These are phyloP conservation scores for Gymnosoma rotundatum DNA, from an alignment of 2,888 invertebrate species.

Conservation along the genomic window DNA sequence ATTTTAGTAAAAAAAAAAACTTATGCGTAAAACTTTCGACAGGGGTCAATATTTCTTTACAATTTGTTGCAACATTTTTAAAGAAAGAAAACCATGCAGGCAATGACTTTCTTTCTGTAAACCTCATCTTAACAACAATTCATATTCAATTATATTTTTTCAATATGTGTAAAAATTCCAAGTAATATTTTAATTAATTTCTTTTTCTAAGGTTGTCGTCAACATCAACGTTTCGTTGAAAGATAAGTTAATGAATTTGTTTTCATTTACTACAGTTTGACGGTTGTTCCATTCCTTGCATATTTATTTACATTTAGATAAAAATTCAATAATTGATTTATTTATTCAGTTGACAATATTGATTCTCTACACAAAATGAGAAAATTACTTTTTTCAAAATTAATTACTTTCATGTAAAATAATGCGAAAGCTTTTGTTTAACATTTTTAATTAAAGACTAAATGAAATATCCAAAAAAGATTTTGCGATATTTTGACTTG, in stretches of 20 bases:
- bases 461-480: not conserved
- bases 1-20: too few species aligned
- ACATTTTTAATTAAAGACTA: not conserved
- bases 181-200: constrained; percentile 56
- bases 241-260: constrained; percentile 45
- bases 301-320: constrained; percentile 12
- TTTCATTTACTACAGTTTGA: not conserved
- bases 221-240: not conserved
- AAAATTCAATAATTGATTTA: not conserved
- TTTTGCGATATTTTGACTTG: too few species aligned
- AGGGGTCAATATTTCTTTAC: too few species aligned
- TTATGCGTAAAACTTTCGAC: too few species aligned
- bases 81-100: too few species aligned
- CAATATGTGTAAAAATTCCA: constrained; percentile 18
- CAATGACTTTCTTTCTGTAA: too few species aligned
- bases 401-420: not conserved
- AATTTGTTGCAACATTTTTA: too few species aligned
- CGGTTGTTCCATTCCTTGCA: not conserved
- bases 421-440: not conserved
- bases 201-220: constrained; percentile 46
- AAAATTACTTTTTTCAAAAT: too few species aligned
- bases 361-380: not conserved
- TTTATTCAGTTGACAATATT: not conserved
- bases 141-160: not conserved
- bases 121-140: too few species aligned